Evolutionary conservation across 2,888 invertebrate species (phyloP).

Genomic region (Idaea aversata): DNA sequence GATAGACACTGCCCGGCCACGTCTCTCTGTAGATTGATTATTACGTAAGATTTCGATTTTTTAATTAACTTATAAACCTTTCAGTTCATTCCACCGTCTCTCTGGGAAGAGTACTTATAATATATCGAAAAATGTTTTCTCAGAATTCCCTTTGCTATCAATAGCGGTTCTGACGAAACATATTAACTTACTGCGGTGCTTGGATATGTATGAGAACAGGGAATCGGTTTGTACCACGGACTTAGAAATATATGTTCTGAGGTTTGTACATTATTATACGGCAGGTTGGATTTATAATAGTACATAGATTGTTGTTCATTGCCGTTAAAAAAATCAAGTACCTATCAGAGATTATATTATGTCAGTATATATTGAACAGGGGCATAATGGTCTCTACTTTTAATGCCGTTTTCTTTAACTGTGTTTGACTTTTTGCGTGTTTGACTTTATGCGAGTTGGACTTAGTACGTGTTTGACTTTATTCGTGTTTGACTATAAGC

Average conservation of each 20-base stretch:
- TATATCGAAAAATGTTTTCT: neutral
- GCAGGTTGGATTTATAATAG: too few relatives aligned
- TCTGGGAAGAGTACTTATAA: neutral
- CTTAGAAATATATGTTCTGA: too few relatives aligned
- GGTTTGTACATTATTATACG: too few relatives aligned
- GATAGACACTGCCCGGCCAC: constrained; percentile 44
- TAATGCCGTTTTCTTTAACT: too few relatives aligned
- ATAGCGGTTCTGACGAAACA: neutral
- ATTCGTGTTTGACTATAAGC: too few relatives aligned
- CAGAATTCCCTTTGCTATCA: neutral
- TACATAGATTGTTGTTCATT: neutral
- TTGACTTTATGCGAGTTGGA: too few relatives aligned
- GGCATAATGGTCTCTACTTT: too few relatives aligned
- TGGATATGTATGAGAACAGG: neutral
- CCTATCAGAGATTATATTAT: too few relatives aligned
- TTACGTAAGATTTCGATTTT: constrained; percentile 27
- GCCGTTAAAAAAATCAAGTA: too few relatives aligned
- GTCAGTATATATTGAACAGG: too few relatives aligned
- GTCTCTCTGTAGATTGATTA: constrained; percentile 52
- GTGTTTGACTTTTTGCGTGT: too few relatives aligned
- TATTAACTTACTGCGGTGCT: neutral
- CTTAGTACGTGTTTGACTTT: too few relatives aligned
- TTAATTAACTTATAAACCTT: constrained; percentile 5
- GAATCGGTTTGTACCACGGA: neutral
- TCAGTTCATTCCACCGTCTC: constrained; percentile 12